Evolutionary conservation across 2,113 vertebrate species (phyloP).

Genomic region (Todiramphus chloris): DNA sequence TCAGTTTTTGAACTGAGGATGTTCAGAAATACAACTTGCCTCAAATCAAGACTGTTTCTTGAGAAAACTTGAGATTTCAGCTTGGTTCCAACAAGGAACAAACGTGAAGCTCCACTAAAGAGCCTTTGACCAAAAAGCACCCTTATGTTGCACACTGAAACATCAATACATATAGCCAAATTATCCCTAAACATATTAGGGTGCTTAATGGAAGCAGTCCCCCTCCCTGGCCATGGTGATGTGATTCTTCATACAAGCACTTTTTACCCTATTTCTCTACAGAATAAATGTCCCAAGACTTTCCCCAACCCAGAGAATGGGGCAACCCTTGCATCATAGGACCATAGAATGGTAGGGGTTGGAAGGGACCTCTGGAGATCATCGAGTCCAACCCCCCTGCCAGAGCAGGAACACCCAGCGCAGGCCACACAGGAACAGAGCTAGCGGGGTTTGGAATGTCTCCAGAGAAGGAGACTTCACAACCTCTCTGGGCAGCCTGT

Average conservation of each 20-base stretch:
- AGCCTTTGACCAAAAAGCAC: background rate
- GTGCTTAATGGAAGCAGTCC: background rate
- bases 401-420: too few species aligned
- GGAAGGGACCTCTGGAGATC: too few species aligned
- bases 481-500: too few species aligned
- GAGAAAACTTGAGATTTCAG: background rate
- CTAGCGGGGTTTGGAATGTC: too few species aligned
- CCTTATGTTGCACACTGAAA: background rate
- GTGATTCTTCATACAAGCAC: background rate
- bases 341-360: too few species aligned
- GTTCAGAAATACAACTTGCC: background rate
- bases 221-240: fast-evolving
- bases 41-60: background rate
- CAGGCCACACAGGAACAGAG: too few species aligned
- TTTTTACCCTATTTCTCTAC: background rate
- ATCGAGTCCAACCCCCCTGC: too few species aligned
- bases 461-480: too few species aligned
- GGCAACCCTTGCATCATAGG: background rate
- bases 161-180: background rate
- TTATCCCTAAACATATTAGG: background rate
- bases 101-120: background rate
- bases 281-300: background rate
- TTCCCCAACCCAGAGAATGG: background rate
- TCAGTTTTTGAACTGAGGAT: background rate
- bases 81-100: background rate